Evolutionary conservation across 2,797 vertebrate genomes (phyloP), one percentile per base, ranked within the genome.

Genomic region (Crenuchus spilurus): DNA sequence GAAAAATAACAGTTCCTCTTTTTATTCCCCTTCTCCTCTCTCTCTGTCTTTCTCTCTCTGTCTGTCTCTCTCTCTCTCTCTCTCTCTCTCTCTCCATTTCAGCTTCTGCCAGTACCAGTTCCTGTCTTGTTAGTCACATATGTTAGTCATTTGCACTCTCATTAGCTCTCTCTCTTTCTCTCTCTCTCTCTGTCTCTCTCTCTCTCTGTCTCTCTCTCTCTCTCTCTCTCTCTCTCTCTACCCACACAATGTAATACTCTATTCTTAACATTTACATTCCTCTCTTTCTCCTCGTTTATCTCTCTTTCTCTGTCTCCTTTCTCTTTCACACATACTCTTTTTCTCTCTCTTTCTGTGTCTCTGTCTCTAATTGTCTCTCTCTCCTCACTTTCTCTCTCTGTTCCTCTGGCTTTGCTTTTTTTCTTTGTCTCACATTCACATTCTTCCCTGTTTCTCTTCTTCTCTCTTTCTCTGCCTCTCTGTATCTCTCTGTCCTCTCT

Each of bases 71-170:
- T 70, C 31, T 26, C 51, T 61, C 39, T 39, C 39, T 30, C 22
- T 70, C 13, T 22, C 14, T 63, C 20, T 44, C 26, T 75, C 22
- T 63, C 42, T 62, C 60, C 46, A 30, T 72, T 22, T 33, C 37
- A 74, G 63, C 28, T 37, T 41, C 65, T 26, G 28, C 11, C 26
- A 77, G 33, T 48, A 20, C 49, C 26, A 35, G 33, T 49, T 57
- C 41, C 54, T 67, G 42, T 41, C 31, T 55, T 26, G 49, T 79
- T 66, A 57, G 39, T 61, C 48, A 6, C 73, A 67, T 66, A 76
- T 72, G 62, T 66, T 77, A 48, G 37, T 77, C 75, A 61, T 72
- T 28, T 37, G 20, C 55, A 22, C 48, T 61, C 16, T 48, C 7
- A 6, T 9, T 42, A 24, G 4, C 20, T 72, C 16, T 26, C n/a